Evolutionary conservation across 2,797 vertebrate species (phyloP).

Genomic region (Hypotaenidia okinawae): DNA sequence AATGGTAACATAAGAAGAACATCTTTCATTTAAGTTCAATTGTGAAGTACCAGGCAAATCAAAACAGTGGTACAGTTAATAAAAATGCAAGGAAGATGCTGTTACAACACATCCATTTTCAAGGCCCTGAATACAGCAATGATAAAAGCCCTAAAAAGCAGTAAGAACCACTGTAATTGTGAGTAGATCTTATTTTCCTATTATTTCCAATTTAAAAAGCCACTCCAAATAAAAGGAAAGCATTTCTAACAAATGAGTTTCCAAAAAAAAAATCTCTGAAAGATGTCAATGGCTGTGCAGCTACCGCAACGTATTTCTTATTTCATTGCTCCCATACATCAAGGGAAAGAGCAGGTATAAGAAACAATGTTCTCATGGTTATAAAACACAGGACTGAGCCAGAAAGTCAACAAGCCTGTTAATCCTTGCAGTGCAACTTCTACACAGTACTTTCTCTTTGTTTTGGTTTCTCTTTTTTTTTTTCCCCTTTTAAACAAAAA

Average conservation of each 20-base stretch:
- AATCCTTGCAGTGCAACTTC: background rate
- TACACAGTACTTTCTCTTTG: background rate
- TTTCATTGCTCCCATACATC: background rate
- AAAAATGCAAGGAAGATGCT: background rate
- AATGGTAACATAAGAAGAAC: background rate
- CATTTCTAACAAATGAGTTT: background rate
- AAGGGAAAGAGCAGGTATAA: background rate
- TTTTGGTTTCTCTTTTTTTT: background rate
- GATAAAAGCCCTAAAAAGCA: background rate
- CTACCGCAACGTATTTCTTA: background rate
- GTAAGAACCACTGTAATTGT: background rate
- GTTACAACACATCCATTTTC: background rate
- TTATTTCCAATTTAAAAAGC: background rate
- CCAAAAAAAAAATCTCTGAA: background rate
- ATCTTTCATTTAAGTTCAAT: background rate
- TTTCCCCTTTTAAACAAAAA: background rate
- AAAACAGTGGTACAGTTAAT: background rate
- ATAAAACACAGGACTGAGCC: background rate
- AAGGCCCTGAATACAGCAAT: background rate
- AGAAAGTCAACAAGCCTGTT: slow-evolving; percentile 23
- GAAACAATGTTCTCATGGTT: background rate
- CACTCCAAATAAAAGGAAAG: background rate
- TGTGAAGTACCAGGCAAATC: background rate
- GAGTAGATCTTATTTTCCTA: background rate
- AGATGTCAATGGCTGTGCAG: background rate